Percentiles rank a stretch among this genome's conserved stretches.
phyloP scores from a whole-genome alignment of 2,113 vertebrate genomes.

The Corydoras sp. region DNA sequence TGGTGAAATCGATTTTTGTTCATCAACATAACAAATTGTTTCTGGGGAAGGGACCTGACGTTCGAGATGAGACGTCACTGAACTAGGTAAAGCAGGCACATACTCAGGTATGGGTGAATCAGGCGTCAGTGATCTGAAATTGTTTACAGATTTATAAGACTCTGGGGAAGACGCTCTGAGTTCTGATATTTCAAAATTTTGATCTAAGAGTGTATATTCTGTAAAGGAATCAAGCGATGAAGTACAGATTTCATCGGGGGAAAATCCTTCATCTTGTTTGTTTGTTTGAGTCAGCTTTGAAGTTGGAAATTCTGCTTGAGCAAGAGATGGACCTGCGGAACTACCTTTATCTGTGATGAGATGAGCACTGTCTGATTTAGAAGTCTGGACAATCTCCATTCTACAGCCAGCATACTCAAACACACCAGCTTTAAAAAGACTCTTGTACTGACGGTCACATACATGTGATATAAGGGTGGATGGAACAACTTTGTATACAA shows the following conservation, averaged over 20 bases:
- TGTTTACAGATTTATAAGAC: constrained; percentile 47
- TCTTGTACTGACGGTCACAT: constrained; percentile 56
- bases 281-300: not conserved
- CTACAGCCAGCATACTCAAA: constrained; percentile 44
- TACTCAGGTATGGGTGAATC: constrained; percentile 51
- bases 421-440: constrained; percentile 49
- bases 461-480: constrained; percentile 54
- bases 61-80: constrained; percentile 1
- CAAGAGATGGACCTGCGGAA: not conserved
- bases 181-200: constrained; percentile 22
- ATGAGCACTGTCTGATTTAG: constrained; percentile 2
- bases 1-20: constrained; percentile 34
- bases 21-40: constrained; percentile 19
- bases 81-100: constrained; percentile 24
- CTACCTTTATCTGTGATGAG: not conserved
- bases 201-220: constrained; percentile 28
- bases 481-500: constrained; percentile 44
- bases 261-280: not conserved
- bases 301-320: not conserved
- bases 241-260: not conserved
- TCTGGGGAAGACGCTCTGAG: constrained; percentile 46
- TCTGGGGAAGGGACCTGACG: constrained; percentile 31
- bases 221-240: constrained; percentile 34
- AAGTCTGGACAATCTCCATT: constrained; percentile 26
- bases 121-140: constrained; percentile 48